Percentiles rank a stretch among this genome's conserved stretches.
Evolutionary conservation across 2,797 vertebrate genomes (phyloP).

Genomic region (Enteromius unitaeniatus): DNA sequence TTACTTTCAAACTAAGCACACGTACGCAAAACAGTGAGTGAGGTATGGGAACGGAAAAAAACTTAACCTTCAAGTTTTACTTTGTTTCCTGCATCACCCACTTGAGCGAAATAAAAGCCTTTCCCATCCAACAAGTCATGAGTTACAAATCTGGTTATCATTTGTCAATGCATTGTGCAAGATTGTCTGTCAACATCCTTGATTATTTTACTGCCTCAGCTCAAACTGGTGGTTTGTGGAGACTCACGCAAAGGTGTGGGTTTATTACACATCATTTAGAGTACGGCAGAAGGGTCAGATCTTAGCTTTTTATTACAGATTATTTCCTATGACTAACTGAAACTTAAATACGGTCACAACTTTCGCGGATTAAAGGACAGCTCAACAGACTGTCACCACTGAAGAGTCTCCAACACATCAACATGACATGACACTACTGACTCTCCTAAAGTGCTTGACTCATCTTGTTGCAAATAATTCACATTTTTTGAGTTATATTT

Average conservation of each 20-base stretch:
- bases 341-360: conserved; percentile 18
- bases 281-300: conserved; percentile 43
- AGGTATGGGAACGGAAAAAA: conserved; percentile 28
- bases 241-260: conserved; percentile 46
- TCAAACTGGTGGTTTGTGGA: conserved; percentile 49
- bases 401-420: not conserved
- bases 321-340: conserved; percentile 54
- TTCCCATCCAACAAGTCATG: conserved; percentile 54
- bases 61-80: conserved; percentile 53
- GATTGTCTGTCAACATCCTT: conserved; percentile 67
- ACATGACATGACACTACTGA: not conserved
- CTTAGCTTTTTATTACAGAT: conserved; percentile 47
- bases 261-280: conserved; percentile 51
- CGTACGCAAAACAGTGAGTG: not conserved
- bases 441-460: not conserved
- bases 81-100: conserved; percentile 41
- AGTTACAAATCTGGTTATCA: conserved; percentile 67
- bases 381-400: not conserved
- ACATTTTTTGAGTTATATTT: not conserved
- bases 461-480: not conserved
- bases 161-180: conserved; percentile 59
- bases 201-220: conserved; percentile 59
- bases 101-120: conserved; percentile 34
- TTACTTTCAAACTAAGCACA: conserved; percentile 26
- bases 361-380: conserved; percentile 18